Conservation (phyloP, 2,888 invertebrate genomes). For the Campaea margaritaria region DNA sequence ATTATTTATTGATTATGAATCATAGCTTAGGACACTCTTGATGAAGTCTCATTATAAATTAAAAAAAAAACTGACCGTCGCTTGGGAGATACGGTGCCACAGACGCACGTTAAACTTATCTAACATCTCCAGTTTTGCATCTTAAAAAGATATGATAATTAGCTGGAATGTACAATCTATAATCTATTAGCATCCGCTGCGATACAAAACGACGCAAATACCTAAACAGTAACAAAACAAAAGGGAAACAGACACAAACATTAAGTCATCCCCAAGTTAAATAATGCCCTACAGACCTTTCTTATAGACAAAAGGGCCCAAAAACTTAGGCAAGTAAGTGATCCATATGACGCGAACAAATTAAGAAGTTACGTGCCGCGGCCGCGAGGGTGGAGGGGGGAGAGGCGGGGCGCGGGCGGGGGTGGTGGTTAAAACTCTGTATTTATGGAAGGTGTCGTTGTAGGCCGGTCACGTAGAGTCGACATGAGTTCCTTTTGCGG, state of each 20-base stretch:
- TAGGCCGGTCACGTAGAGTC: conserved; percentile 54
- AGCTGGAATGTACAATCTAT: too few relatives aligned
- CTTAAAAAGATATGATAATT: too few relatives aligned
- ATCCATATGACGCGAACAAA: conserved; percentile 52
- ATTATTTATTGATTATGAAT: too few relatives aligned
- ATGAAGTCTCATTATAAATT: too few relatives aligned
- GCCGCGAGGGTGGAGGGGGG: conserved; percentile 18
- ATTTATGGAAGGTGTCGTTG: conserved; percentile 49
- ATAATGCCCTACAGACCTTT: conserved; percentile 31
- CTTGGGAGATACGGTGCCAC: too few relatives aligned
- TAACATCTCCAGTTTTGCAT: too few relatives aligned
- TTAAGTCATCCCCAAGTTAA: conserved; percentile 29
- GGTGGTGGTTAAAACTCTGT: conserved; percentile 48
- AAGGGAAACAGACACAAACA: conserved; percentile 22
- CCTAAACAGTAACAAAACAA: conserved; percentile 22
- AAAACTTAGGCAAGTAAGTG: conserved; percentile 49
- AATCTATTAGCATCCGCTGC: not conserved
- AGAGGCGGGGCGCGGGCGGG: conserved; percentile 6
- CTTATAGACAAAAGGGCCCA: conserved; percentile 36
- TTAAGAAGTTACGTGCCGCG: conserved; percentile 53
- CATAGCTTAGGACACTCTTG: too few relatives aligned
- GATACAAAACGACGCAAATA: conserved; percentile 9
- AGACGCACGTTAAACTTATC: too few relatives aligned
- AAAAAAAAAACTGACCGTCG: too few relatives aligned
- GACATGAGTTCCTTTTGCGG: conserved; percentile 43